Evolutionary conservation across 2,888 invertebrate species (phyloP).

Genomic region (Entomobrya proxima): DNA sequence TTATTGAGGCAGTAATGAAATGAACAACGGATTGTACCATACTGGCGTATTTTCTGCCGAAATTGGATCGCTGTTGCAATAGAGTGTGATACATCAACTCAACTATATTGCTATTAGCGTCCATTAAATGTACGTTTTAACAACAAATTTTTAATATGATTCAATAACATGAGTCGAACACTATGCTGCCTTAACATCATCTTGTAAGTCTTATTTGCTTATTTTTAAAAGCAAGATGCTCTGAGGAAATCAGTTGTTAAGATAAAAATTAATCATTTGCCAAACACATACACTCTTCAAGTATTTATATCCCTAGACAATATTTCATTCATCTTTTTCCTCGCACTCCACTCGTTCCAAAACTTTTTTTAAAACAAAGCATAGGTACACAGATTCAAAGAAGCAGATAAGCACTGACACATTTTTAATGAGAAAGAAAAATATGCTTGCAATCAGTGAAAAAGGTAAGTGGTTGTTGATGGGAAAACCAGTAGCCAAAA

Average conservation of each 20-base stretch:
- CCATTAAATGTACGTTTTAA: not conserved
- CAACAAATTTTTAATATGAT: not conserved
- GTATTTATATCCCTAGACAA: constrained; percentile 17
- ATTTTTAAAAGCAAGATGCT: constrained; percentile 55
- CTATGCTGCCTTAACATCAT: not conserved
- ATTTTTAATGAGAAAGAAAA: constrained; percentile 60
- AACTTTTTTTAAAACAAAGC: constrained; percentile 22
- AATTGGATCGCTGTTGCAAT: not conserved
- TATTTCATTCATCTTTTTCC: constrained; percentile 48
- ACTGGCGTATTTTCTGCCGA: not conserved
- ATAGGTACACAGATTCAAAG: constrained; percentile 9
- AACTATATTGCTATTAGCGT: not conserved
- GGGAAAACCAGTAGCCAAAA: constrained; percentile 66
- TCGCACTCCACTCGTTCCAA: not conserved
- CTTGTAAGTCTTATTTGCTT: constrained; percentile 1
- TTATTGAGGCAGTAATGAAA: not conserved
- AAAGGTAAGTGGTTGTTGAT: constrained; percentile 32
- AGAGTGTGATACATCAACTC: not conserved
- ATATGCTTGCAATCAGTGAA: constrained; percentile 2
- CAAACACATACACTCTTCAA: not conserved
- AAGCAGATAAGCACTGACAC: constrained; percentile 61
- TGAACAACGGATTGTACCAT: not conserved
- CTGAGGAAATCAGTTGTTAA: constrained; percentile 60
- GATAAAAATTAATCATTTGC: constrained; percentile 56
- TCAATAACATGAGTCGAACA: not conserved